A percentile compares a stretch with the other conserved stretches of the same genome.
Evolutionary conservation across 2,113 vertebrate genomes (phyloP).

Genomic region (Deroptyus accipitrinus): DNA sequence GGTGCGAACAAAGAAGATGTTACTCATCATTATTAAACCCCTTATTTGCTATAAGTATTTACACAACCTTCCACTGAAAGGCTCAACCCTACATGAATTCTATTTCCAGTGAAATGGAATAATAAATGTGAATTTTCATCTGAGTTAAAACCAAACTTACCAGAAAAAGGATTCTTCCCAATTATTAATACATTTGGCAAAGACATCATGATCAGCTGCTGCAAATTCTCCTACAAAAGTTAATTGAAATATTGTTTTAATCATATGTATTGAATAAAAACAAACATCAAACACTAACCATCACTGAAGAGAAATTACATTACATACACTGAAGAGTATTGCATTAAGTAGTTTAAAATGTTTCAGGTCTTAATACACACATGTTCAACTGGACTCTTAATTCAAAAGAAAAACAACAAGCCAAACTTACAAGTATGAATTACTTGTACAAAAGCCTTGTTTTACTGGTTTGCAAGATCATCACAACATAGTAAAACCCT

Average conservation of each 20-base stretch:
- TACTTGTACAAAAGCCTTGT: not conserved
- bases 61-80: not conserved
- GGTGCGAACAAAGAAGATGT: not conserved
- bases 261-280: not conserved
- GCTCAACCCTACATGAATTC: not conserved
- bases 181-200: constrained; percentile 93
- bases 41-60: not conserved
- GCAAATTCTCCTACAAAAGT: constrained; percentile 87
- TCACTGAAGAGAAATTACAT: not conserved
- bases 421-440: not conserved
- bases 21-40: not conserved
- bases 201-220: constrained; percentile 97
- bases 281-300: constrained; percentile 1
- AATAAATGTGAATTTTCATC: not conserved
- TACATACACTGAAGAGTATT: not conserved
- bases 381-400: not conserved
- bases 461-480: not conserved
- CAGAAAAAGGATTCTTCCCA: constrained; percentile 90
- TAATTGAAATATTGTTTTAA: constrained; percentile 31
- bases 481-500: not conserved
- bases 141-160: constrained; percentile 75
- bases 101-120: not conserved
- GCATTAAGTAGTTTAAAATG: not conserved
- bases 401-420: not conserved
- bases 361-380: not conserved